Percentiles rank a stretch among this genome's conserved stretches.
Evolutionary conservation across 2,888 invertebrate species (phyloP).

Genomic region (Meteorus cinctellus): DNA sequence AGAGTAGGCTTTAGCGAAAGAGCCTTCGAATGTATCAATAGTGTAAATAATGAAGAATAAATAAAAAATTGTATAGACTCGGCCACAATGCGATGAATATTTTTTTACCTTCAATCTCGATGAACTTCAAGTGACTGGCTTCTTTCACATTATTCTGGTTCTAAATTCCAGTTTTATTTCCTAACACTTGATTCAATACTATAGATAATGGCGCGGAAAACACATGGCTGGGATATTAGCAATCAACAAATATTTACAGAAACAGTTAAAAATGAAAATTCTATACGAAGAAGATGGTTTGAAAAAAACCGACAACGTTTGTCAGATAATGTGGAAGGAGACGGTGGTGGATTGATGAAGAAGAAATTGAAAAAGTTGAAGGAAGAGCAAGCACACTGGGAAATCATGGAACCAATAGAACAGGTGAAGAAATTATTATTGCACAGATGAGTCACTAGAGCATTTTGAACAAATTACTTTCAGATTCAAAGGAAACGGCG

Average conservation of each 20-base stretch:
- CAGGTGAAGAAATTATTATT: conserved; percentile 23
- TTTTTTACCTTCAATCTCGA: not conserved
- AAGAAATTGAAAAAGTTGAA: conserved; percentile 41
- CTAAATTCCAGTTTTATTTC: conserved; percentile 3
- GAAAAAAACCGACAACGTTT: conserved; percentile 62
- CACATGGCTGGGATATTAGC: conserved; percentile 59
- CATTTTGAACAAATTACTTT: not conserved
- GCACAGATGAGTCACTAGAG: not conserved
- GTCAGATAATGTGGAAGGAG: conserved; percentile 58
- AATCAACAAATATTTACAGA: conserved; percentile 64
- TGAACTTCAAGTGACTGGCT: conserved; percentile 24
- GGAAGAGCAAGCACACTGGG: conserved; percentile 33
- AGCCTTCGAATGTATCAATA: conserved; percentile 62
- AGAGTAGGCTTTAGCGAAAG: conserved; percentile 55
- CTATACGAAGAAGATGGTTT: conserved; percentile 64
- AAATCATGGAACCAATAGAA: conserved; percentile 37
- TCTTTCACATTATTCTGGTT: not conserved
- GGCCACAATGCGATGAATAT: not conserved
- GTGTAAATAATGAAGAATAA: conserved; percentile 66
- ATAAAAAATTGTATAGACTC: conserved; percentile 45
- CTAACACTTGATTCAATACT: not conserved
- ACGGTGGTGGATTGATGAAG: conserved; percentile 47
- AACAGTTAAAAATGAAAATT: conserved; percentile 58
- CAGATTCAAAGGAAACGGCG: conserved; percentile 22
- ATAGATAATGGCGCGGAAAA: conserved; percentile 50